phyloP scores from a whole-genome alignment of 2,888 invertebrate genomes.

The Drosophila buzzatii region DNA sequence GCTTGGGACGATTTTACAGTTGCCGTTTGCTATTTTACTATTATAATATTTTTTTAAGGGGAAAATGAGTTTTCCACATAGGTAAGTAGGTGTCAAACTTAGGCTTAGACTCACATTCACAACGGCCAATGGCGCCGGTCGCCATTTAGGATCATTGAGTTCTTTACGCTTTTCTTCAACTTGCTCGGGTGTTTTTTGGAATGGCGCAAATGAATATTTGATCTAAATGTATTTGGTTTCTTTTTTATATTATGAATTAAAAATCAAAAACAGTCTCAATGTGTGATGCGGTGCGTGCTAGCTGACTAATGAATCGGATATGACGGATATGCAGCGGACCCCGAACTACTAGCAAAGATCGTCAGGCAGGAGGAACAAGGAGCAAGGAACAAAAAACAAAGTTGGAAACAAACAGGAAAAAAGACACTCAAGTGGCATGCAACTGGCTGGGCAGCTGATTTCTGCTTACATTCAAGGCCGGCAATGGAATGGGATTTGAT shows the following conservation, averaged over 20 bases:
- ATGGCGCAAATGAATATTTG: constrained; percentile 89
- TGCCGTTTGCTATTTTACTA: constrained; percentile 17
- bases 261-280: constrained; percentile 13
- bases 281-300: constrained; percentile 21
- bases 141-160: constrained; percentile 88
- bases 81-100: neutral
- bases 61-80: constrained; percentile 1
- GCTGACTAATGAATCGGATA: constrained; percentile 34
- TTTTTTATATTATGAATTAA: constrained; percentile 19
- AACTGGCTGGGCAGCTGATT: constrained; percentile 11
- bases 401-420: neutral
- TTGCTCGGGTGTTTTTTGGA: constrained; percentile 88
- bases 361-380: neutral
- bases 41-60: neutral
- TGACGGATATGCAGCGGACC: constrained; percentile 49
- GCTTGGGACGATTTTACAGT: constrained; percentile 33
- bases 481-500: constrained; percentile 88
- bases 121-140: constrained; percentile 88
- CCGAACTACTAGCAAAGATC: neutral
- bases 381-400: neutral
- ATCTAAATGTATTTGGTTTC: constrained; percentile 86
- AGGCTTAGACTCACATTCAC: constrained; percentile 88
- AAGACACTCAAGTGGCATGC: constrained; percentile 53
- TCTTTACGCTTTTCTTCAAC: constrained; percentile 87
- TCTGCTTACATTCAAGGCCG: constrained; percentile 91